Evolutionary conservation across 1,140 invertebrate species (phyloP).

Genomic region (Anastrepha obliqua): DNA sequence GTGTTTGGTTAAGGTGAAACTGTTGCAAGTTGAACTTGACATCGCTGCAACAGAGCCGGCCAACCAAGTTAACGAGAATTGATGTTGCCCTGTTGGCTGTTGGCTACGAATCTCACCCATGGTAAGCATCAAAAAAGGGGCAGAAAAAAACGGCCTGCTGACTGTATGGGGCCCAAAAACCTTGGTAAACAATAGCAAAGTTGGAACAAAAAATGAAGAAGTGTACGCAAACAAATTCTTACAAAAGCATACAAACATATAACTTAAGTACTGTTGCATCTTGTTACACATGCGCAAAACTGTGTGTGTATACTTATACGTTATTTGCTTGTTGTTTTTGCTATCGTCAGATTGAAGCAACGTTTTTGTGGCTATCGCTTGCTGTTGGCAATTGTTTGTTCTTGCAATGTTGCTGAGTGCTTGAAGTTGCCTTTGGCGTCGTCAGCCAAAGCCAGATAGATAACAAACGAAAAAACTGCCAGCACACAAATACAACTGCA

Average conservation of each 20-base stretch:
- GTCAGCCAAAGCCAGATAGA: background rate
- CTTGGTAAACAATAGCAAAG: background rate
- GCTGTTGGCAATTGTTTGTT: conserved; percentile 31
- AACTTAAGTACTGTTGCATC: background rate
- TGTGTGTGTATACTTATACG: background rate
- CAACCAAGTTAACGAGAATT: conserved; percentile 32
- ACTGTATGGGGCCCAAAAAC: background rate
- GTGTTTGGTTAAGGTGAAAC: conserved; percentile 23
- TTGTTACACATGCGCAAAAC: background rate
- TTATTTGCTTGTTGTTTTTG: conserved; percentile 18
- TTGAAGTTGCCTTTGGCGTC: background rate
- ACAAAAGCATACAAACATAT: background rate
- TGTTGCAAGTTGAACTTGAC: conserved; percentile 53
- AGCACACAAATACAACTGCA: background rate
- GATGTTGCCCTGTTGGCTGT: conserved; percentile 10
- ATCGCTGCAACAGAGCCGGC: background rate
- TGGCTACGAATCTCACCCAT: background rate
- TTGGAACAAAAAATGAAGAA: conserved; percentile 32
- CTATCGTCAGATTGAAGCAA: background rate
- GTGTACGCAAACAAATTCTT: background rate
- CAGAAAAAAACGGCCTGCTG: background rate
- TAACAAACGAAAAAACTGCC: background rate
- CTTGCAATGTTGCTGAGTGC: conserved; percentile 23
- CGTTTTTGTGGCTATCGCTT: conserved; percentile 16
- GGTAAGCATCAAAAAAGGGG: background rate